Evolutionary conservation across 2,797 vertebrate species (phyloP).

Genomic region (Nannoperca australis): DNA sequence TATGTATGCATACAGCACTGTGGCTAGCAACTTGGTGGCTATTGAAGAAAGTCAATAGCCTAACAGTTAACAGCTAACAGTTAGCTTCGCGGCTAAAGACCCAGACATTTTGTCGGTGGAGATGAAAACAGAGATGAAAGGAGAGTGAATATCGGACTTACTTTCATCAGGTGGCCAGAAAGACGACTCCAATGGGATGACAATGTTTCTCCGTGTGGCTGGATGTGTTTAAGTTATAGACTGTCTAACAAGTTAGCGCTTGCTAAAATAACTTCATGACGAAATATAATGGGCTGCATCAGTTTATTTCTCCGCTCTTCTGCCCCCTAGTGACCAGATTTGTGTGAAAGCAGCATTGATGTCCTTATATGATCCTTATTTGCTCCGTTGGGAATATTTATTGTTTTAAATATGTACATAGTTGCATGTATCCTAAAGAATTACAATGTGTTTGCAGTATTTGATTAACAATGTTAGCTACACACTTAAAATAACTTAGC

Average conservation of each 20-base stretch:
- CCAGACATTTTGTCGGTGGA: not conserved
- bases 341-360: not conserved
- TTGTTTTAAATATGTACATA: not conserved
- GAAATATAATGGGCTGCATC: not conserved
- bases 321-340: not conserved
- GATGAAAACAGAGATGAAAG: not conserved
- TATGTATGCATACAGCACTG: no score
- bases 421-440: not conserved
- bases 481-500: not conserved
- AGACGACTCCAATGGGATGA: not conserved
- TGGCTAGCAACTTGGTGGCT: not conserved
- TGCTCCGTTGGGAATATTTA: not conserved
- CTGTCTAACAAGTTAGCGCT: not conserved
- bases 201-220: no score
- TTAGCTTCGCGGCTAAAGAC: not conserved
- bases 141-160: not conserved
- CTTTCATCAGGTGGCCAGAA: no score
- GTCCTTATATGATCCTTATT: no score
- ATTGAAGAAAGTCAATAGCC: not conserved
- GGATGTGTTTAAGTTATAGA: not conserved
- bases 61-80: not conserved
- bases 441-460: not conserved
- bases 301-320: not conserved
- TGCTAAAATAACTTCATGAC: not conserved
- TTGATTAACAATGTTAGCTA: not conserved